These are phyloP conservation scores for Oenanthe oenanthe DNA, from an alignment of 2,113 vertebrate species.

Conservation along the genomic window DNA sequence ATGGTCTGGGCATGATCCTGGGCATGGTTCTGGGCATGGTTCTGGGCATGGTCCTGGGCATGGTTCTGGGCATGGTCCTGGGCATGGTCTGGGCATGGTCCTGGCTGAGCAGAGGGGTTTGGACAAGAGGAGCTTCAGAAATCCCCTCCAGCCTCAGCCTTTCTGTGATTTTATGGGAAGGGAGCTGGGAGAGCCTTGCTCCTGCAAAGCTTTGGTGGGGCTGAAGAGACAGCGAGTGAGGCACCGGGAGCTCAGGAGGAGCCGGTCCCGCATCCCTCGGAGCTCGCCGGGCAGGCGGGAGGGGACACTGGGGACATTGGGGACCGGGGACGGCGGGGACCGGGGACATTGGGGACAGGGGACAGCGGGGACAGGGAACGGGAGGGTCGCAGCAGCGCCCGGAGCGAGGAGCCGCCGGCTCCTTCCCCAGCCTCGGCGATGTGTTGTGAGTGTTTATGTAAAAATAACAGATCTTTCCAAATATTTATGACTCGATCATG, in stretches of 20 bases:
- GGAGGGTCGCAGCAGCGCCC: not conserved
- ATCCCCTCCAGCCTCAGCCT: not conserved
- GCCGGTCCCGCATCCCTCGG: rapidly evolving
- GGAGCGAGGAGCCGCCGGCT: not conserved
- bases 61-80: not conserved
- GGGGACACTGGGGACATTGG: not conserved
- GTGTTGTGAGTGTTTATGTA: slow-evolving; percentile 13
- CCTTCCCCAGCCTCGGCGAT: not conserved
- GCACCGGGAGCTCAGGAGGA: not conserved
- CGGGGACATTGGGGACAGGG: too few species aligned
- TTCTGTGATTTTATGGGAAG: rapidly evolving
- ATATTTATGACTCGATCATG: slow-evolving; percentile 34
- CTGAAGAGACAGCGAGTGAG: not conserved
- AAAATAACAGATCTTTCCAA: slow-evolving; percentile 53
- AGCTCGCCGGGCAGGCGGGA: not conserved
- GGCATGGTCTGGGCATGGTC: too few species aligned
- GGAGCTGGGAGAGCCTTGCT: not conserved
- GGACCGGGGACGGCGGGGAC: not conserved
- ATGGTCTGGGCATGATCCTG: not conserved
- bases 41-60: too few species aligned
- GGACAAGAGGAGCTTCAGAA: not conserved
- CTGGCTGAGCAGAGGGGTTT: not conserved
- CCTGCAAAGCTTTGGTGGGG: rapidly evolving
- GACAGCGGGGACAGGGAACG: too few species aligned
- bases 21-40: too few species aligned